Percentiles rank a stretch among this genome's conserved stretches.
Evolutionary conservation across 1,140 invertebrate species (phyloP).

Genomic region (Drosophila lini): DNA sequence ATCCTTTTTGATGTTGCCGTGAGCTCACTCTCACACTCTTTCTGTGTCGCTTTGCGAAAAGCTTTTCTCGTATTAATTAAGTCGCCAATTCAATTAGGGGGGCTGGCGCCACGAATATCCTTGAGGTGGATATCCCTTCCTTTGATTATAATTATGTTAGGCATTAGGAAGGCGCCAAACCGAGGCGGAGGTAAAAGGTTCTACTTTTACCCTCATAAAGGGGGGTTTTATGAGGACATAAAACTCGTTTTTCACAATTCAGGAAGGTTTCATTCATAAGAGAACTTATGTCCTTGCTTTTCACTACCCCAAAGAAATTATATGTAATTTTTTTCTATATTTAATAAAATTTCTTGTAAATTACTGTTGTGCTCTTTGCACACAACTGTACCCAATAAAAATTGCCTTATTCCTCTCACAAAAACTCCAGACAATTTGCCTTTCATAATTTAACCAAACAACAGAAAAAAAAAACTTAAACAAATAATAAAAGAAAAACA

Average conservation of each 20-base stretch:
- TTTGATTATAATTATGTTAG: slow-evolving; percentile 36
- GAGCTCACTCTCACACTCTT: slow-evolving; percentile 1
- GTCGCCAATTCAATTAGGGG: slow-evolving; percentile 53
- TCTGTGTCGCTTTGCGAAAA: slow-evolving; percentile 13
- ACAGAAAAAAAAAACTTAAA: slow-evolving; percentile 18
- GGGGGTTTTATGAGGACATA: neutral
- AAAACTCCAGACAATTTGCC: slow-evolving; percentile 37
- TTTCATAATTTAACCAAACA: slow-evolving; percentile 64
- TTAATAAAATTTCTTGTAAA: too few species aligned
- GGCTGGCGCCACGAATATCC: slow-evolving; percentile 27
- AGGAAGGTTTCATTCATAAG: neutral
- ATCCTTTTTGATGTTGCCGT: slow-evolving; percentile 67
- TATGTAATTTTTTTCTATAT: too few species aligned
- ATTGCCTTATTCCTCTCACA: slow-evolving; percentile 20
- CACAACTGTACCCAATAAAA: slow-evolving; percentile 10
- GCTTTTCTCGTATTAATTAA: slow-evolving; percentile 59
- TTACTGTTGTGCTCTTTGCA: neutral
- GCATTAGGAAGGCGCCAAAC: neutral
- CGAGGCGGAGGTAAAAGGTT: neutral
- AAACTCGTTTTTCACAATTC: too few species aligned
- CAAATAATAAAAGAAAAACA: slow-evolving; percentile 42
- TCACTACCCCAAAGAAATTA: too few species aligned
- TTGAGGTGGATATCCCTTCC: slow-evolving; percentile 20
- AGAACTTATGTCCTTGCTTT: too few species aligned
- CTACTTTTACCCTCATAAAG: neutral